A percentile compares a stretch with the other conserved stretches of the same genome.
These are phyloP conservation scores for Drosophila anomelani DNA, from an alignment of 2,888 invertebrate species.

Conservation along the genomic window DNA sequence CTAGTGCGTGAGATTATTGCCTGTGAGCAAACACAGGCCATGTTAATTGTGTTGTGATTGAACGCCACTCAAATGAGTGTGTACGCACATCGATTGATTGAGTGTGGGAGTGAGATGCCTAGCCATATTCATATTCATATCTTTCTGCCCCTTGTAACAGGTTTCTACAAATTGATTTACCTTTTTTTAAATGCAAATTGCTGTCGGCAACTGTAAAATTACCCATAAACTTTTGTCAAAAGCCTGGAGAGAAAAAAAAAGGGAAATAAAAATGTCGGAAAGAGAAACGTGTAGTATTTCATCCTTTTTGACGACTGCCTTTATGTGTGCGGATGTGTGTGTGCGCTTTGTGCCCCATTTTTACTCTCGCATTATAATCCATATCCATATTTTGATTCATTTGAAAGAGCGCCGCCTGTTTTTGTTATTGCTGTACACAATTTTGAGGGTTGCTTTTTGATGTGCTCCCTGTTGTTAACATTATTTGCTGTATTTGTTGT, in stretches of 20 bases:
- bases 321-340: not conserved
- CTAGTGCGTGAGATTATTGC: constrained; percentile 40
- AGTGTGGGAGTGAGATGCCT: constrained; percentile 21
- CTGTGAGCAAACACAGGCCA: constrained; percentile 22
- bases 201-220: constrained; percentile 37
- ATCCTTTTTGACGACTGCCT: constrained; percentile 22
- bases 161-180: constrained; percentile 38
- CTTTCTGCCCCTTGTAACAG: constrained; percentile 36
- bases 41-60: constrained; percentile 79
- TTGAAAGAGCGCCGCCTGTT: constrained; percentile 45
- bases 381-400: constrained; percentile 80
- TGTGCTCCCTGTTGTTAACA: constrained; percentile 44
- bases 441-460: constrained; percentile 74
- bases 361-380: constrained; percentile 78
- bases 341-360: constrained; percentile 69
- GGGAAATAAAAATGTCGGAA: constrained; percentile 17
- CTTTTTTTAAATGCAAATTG: constrained; percentile 51
- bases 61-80: constrained; percentile 70
- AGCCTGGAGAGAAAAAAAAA: constrained; percentile 8
- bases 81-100: constrained; percentile 15
- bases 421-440: constrained; percentile 51
- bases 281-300: constrained; percentile 30
- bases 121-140: not conserved
- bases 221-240: constrained; percentile 24
- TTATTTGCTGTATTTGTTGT: constrained; percentile 40